A percentile compares a stretch with the other conserved stretches of the same genome.
phyloP scores from a whole-genome alignment of 2,797 vertebrate genomes.

The Vultur gryphus region DNA sequence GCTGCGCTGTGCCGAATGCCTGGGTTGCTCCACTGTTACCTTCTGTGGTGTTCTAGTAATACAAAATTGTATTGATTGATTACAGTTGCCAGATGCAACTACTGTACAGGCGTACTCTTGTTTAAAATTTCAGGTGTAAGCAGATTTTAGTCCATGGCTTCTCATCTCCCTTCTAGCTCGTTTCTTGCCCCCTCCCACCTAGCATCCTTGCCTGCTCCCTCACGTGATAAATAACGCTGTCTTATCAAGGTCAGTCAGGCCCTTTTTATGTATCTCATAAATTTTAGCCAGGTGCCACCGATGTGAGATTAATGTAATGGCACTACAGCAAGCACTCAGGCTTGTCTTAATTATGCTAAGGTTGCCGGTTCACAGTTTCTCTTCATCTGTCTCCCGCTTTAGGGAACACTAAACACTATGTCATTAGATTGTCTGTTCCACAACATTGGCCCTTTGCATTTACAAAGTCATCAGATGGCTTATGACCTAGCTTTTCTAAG shows the following conservation, averaged over 20 bases:
- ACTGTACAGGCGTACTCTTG: not conserved
- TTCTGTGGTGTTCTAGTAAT: not conserved
- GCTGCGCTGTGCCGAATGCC: not conserved
- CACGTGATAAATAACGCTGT: constrained; percentile 79
- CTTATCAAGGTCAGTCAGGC: constrained; percentile 82
- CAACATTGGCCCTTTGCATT: constrained; percentile 81
- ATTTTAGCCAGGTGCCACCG: constrained; percentile 82
- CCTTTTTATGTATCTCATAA: constrained; percentile 84
- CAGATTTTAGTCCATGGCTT: constrained; percentile 26
- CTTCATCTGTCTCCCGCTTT: constrained; percentile 85
- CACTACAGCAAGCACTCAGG: constrained; percentile 79
- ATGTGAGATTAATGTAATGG: constrained; percentile 86
- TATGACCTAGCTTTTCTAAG: constrained; percentile 78
- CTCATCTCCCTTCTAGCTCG: constrained; percentile 37
- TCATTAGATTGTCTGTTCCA: constrained; percentile 85
- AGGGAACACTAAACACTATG: constrained; percentile 87
- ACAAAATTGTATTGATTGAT: constrained; percentile 10
- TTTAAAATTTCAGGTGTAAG: constrained; percentile 49
- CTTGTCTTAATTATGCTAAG: constrained; percentile 89
- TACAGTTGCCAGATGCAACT: not conserved
- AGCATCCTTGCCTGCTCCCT: constrained; percentile 59
- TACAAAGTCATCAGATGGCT: constrained; percentile 84
- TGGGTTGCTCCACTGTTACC: not conserved
- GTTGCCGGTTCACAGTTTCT: constrained; percentile 81
- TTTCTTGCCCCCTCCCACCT: constrained; percentile 36